Evolutionary conservation across 1,140 invertebrate species (phyloP), one percentile per base, ranked within the genome.

Genomic region (Anadara kagoshimensis): DNA sequence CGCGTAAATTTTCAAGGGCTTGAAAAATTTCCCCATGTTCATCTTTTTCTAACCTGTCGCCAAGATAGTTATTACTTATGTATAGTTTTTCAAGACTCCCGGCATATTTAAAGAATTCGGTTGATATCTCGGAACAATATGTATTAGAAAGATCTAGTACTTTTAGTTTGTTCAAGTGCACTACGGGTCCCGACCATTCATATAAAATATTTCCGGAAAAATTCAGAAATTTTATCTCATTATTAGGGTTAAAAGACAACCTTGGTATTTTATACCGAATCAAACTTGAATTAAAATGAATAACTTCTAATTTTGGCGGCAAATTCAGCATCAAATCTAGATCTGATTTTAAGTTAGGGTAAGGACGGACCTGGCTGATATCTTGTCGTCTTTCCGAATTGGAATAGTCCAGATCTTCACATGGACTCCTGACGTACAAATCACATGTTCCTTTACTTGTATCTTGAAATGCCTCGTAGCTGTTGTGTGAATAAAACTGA

Each of bases 101-200:
- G 14, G 3, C 14, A 8, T 5, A 7, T 16, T 22, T 5, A 22
- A 51, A 51, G 49, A 51, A 59, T 10, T 36, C 8, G 1, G 11
- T 51, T 22, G 49, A 16, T 20, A 51, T 2, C 1, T 51, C 1
- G 1, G 49, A 51, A 36, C 29, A 36, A 36, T 36, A 36, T 36
- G 29, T 36, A 36, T 36, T 36, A 14, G 57, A 59, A 5, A 59
- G 5, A 41, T 59, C 57, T 8, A 59, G 29, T 18, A n/a, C 29
- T 67, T 24, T 61, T 64, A 29, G 57, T 62, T 64, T 24, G 24
- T 49, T 57, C 44, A 51, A 53, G 41, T 62, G 7, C 49, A 1
- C 26, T 29, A 62, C 41, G 29, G 58, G 63, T 64, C 56, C 64
- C 58, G 59, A 59, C 76, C 64, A 68, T 58, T 45, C 0, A 72